Base-by-base conservation (phyloP, 2,888 invertebrate species). In the Carcina quercana region DNA sequence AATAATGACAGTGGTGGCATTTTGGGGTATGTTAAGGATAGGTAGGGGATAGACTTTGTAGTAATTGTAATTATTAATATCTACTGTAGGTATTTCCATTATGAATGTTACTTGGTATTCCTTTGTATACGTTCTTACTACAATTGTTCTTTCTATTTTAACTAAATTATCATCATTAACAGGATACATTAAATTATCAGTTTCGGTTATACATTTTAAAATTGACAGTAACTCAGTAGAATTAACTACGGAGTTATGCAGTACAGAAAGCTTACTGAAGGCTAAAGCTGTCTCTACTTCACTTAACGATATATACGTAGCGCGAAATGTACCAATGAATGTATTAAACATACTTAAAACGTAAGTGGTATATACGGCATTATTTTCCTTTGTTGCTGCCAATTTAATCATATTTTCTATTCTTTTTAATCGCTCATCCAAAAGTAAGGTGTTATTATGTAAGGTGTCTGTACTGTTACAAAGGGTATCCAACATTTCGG, bases 161-260 rank as follows among this genome's bases (percentile, higher is more conserved):
- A 32, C 13, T 3, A 32, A 11, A 21, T 27, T 32, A 2, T 32
- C n/a, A 3, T 11, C 2, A 10, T 13, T 21, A 15, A 21, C 10
- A n/a, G 13, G 7, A 10, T 12, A 25, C 12, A 25, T 27, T 25
- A 27, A 28, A 2, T 3, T 17, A 11, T 4, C n/a, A 17, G 25
- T 11, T n/a, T 10, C 5, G 3, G 14, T 6, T 12, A 25, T 25
- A 3, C 5, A n/a, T 5, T 13, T 25, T 5, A 30, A 11, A 1
- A 11, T 24, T 2, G 10, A 7, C 5, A 24, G 19, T 2, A 35
- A 14, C 25, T 31, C 26, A 10, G 13, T 6, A 0, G 28, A 20
- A 11, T 35, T 15, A 19, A 31, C 26, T n/a, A 35, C 8, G n/a
- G 31, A 35, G 12, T 30, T 24, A 13, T 35, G 35, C 25, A 35